A percentile compares a stretch with the other conserved stretches of the same genome.
phyloP scores from a whole-genome alignment of 1,140 invertebrate genomes.

The Geopemphigus sp. region DNA sequence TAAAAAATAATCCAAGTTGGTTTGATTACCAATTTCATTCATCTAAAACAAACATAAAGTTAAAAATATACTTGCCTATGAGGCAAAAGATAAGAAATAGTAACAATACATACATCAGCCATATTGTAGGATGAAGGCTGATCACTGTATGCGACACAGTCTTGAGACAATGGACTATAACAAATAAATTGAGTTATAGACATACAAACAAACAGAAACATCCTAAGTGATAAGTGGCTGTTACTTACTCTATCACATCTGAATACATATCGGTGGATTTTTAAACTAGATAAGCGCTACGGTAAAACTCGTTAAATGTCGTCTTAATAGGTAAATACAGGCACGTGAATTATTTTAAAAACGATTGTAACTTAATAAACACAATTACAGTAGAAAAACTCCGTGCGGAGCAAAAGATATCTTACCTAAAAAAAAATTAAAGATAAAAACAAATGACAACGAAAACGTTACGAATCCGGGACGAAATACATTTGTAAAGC shows the following conservation, averaged over 20 bases:
- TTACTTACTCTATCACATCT: slow-evolving; percentile 37
- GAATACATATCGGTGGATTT: slow-evolving; percentile 39
- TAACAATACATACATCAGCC: neutral
- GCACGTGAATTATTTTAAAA: neutral
- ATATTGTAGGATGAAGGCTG: neutral
- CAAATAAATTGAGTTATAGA: neutral
- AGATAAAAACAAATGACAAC: neutral
- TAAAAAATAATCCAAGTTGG: slow-evolving; percentile 31
- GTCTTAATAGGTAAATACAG: neutral
- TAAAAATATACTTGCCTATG: neutral
- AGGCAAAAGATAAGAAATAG: neutral
- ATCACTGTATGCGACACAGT: slow-evolving; percentile 27
- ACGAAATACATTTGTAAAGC: no score
- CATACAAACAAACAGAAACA: neutral
- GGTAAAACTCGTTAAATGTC: neutral
- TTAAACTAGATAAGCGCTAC: neutral
- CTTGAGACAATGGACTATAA: slow-evolving; percentile 18
- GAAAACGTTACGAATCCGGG: neutral
- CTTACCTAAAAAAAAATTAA: neutral
- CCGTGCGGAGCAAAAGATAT: neutral
- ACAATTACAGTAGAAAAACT: neutral
- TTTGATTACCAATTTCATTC: slow-evolving; percentile 9
- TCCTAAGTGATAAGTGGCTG: no score
- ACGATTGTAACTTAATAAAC: neutral
- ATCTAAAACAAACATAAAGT: slow-evolving; percentile 17